These are phyloP conservation scores for Drosophila aldrichi DNA, from an alignment of 2,888 invertebrate species.

Conservation along the genomic window DNA sequence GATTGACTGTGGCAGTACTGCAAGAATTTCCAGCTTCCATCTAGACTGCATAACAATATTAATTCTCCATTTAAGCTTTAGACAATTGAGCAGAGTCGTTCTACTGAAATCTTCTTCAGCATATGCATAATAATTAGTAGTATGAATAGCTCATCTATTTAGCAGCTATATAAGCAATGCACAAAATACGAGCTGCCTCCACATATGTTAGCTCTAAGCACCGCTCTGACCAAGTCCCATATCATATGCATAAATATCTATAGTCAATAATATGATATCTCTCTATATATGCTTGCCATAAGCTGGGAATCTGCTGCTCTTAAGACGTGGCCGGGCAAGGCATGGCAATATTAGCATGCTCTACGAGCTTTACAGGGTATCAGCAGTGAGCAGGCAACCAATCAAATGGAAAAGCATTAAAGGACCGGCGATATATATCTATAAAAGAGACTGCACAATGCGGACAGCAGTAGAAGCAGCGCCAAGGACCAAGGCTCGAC, in stretches of 20 bases:
- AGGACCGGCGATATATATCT: slow-evolving; percentile 56
- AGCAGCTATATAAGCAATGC: too few relatives aligned
- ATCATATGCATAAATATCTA: not conserved
- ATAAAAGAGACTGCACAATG: slow-evolving; percentile 51
- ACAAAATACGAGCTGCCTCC: too few relatives aligned
- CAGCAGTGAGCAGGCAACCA: slow-evolving; percentile 35
- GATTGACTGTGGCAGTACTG: not conserved
- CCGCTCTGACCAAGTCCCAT: too few relatives aligned
- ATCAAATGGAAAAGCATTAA: slow-evolving; percentile 67
- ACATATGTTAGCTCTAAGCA: too few relatives aligned
- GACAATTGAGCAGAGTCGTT: too few relatives aligned
- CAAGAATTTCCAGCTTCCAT: not conserved
- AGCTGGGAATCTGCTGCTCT: not conserved
- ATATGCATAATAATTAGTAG: too few relatives aligned
- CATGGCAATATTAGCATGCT: slow-evolving; percentile 7
- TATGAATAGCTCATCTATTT: too few relatives aligned
- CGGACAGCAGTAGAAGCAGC: slow-evolving; percentile 25
- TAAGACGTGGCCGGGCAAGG: not conserved
- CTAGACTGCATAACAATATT: not conserved
- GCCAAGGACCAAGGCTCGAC: slow-evolving; percentile 16
- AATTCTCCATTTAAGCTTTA: too few relatives aligned
- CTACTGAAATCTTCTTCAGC: too few relatives aligned
- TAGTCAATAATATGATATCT: not conserved
- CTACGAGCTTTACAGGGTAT: not conserved
- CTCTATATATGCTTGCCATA: not conserved